Conservation (phyloP, 2,797 vertebrate species). For the Thamnophis elegans region DNA sequence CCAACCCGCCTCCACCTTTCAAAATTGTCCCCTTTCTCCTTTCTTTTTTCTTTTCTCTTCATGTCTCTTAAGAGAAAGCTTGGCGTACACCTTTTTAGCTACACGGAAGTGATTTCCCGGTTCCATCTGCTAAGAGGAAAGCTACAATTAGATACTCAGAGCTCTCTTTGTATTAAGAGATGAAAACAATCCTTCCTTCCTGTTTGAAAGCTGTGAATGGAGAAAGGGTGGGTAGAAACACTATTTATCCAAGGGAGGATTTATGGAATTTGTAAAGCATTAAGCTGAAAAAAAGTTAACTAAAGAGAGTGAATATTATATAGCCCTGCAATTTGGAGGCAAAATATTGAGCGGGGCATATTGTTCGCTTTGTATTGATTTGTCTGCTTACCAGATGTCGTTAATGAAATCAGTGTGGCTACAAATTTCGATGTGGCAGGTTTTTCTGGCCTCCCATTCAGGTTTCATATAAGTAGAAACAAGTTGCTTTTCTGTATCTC, state of each 20-base stretch:
- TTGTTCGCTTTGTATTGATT: slow-evolving; percentile 48
- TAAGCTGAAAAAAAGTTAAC: slow-evolving; percentile 57
- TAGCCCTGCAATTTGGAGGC: slow-evolving; percentile 51
- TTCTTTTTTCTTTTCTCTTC: neutral
- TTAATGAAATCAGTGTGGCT: slow-evolving; percentile 10
- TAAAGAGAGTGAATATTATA: slow-evolving; percentile 49
- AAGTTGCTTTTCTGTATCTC: neutral
- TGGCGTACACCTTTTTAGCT: slow-evolving; percentile 69
- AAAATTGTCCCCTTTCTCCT: neutral
- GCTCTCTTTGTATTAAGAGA: slow-evolving; percentile 73
- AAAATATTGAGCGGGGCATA: slow-evolving; percentile 50
- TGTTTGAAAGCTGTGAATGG: slow-evolving; percentile 64
- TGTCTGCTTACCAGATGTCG: slow-evolving; percentile 44
- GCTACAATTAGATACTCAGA: slow-evolving; percentile 77
- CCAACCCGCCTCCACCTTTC: neutral
- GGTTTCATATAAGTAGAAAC: neutral
- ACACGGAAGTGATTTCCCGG: slow-evolving; percentile 67
- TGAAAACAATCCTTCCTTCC: slow-evolving; percentile 81
- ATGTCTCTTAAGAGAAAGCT: slow-evolving; percentile 64
- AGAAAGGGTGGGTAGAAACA: neutral
- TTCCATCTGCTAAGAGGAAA: slow-evolving; percentile 75
- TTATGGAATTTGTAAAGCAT: slow-evolving; percentile 73
- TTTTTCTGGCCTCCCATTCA: neutral
- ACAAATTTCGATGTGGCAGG: slow-evolving; percentile 25
- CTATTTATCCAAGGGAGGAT: slow-evolving; percentile 65